Base-by-base conservation (phyloP, 2,113 vertebrate species). In the Lampris megalopsis region DNA sequence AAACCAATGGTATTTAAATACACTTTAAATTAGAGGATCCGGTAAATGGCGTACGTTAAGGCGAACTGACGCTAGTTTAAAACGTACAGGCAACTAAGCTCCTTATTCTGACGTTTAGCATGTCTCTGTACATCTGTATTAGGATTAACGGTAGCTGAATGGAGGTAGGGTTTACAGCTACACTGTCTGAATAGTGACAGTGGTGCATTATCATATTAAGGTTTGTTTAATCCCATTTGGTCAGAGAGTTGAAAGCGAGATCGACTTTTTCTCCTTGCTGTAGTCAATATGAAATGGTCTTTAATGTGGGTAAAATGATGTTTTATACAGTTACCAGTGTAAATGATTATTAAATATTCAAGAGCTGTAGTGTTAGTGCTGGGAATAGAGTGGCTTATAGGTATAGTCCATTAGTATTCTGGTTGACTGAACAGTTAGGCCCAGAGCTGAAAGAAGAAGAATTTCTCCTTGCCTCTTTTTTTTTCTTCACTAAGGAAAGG, bases 21-120 rank as follows among this genome's bases (percentile, higher is more conserved):
- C 60, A 61, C 75, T 79, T 77, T 3, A 56, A 47, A 82, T 69
- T 59, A 58, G n/a, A 38, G 37, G 37, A 37, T 35, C 57, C 24
- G 7, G 7, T 38, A 59, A 59, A 53, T 72, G 1, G n/a, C 24
- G 43, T 68, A 63, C 74, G 68, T 82, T 56, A 70, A 86, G 76
- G 77, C 45, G 45, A 61, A 60, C 58, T 81, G 59, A 52, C 10
- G 9, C 10, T 53, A 53, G 13, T 24, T 78, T 36, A 74, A 73
- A 62, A 69, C 9, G 45, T 40, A 10, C 10, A 52, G 63, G 62
- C 61, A 56, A 49, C 54, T 85, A 83, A 82, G 62, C 80, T 61
- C 78, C 73, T 87, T 81, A 73, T 3, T 0, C 42, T 10, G 74
- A 75, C 62, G 75, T 49, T 2, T 42, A 1, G 54, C 57, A 24